Percentiles rank a stretch among this genome's conserved stretches.
phyloP scores from a whole-genome alignment of 2,113 vertebrate species.

The Trochalopteron elliotii region DNA sequence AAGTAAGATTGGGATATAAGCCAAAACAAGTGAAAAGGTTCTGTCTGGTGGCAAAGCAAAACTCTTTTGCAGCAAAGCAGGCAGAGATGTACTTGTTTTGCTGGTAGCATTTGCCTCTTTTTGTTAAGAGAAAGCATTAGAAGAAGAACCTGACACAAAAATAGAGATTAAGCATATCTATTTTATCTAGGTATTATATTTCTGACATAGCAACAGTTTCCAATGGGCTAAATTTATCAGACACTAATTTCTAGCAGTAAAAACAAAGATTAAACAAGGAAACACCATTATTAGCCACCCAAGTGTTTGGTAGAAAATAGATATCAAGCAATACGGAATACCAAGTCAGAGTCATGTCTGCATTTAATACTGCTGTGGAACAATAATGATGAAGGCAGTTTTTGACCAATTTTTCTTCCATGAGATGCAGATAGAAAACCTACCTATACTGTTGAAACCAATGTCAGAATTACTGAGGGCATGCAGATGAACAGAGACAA shows the following conservation, averaged over 20 bases:
- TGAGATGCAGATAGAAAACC: background rate
- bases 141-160: background rate
- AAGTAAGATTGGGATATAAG: background rate
- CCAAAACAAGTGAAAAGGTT: background rate
- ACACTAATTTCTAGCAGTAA: background rate
- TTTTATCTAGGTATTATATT: background rate
- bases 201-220: accelerated
- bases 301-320: background rate
- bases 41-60: background rate
- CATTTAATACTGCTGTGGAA: background rate
- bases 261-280: background rate
- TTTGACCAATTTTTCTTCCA: background rate
- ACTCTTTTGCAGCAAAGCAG: background rate
- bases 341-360: accelerated
- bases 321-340: background rate
- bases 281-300: background rate
- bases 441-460: background rate
- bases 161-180: background rate
- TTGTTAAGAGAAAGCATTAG: background rate
- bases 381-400: background rate
- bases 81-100: background rate
- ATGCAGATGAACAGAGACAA: background rate
- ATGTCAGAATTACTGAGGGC: background rate
- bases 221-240: background rate
- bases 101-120: background rate